phyloP scores from a whole-genome alignment of 2,113 vertebrate species.

The Phylloscopus whistleri region DNA sequence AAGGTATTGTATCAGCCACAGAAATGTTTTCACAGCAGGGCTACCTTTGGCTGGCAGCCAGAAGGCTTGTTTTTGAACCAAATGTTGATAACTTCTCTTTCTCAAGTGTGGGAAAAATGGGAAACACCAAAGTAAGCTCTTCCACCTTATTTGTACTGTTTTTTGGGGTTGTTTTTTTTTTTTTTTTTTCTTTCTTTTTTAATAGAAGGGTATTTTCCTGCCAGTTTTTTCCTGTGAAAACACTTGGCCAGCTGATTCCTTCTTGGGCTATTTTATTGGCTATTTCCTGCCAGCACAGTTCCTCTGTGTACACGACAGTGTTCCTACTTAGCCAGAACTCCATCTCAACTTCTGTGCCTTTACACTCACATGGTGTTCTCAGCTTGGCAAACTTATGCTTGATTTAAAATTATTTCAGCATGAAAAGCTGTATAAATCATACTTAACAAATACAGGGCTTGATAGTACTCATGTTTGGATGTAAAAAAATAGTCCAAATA shows the following conservation, averaged over 20 bases:
- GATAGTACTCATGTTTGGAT: not conserved
- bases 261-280: not conserved
- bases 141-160: not conserved
- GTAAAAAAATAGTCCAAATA: not conserved
- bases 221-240: slow-evolving; percentile 17
- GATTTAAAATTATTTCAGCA: not conserved
- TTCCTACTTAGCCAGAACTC: not conserved
- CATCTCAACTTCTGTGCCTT: not conserved
- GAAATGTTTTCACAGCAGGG: slow-evolving; percentile 17
- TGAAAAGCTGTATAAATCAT: not conserved
- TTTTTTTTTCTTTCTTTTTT: not conserved
- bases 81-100: slow-evolving; percentile 8
- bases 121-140: not conserved
- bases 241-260: not conserved
- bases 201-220: not conserved
- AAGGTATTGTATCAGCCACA: not conserved
- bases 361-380: not conserved
- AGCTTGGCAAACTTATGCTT: not conserved
- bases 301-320: not conserved
- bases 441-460: not conserved
- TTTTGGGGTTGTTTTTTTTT: not conserved
- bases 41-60: not conserved
- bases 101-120: not conserved
- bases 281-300: not conserved
- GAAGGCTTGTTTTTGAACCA: not conserved